Evolutionary conservation across 2,888 invertebrate species (phyloP), one percentile per base, ranked within the genome.

Genomic region (Cordylochernes scorpioides): DNA sequence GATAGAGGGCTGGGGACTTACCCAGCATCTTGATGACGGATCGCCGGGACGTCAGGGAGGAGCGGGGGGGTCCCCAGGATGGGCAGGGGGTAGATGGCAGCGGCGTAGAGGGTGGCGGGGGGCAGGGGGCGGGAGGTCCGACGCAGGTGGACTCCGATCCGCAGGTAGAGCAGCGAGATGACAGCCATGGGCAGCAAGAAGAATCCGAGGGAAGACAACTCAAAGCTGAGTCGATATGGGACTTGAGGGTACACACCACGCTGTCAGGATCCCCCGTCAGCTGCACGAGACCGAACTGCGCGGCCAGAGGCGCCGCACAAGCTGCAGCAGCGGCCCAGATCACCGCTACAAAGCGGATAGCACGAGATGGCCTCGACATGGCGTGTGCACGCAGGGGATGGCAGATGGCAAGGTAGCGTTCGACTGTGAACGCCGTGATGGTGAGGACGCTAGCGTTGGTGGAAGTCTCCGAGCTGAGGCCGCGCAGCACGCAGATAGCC

Each of bases 371-470:
- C 44, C 75, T 74, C 2, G 42, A 42, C 42, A 42, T 42, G 8
- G 42, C 41, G 22, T 42, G 42, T 4, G 42, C 42, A 46, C 68
- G 60, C 45, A 82, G 73, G 0, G 82, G 82, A 46, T 73, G 69
- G 46, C 77, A 77, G 43, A 78, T 77, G 30, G 77, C 77, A 24
- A 77, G 66, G 49, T 77, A 84, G 36, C 82, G 60, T 49, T 80
- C 80, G 19, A 72, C 64, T 0, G 80, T 80, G 51, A 80, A 82
- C 2, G 78, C 75, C 1, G 78, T 77, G 45, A 84, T 82, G 9
- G 59, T 60, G 19, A 61, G 44, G 2, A 84, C 77, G 0, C 78
- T 78, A 1, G 75, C 75, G 43, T 63, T 61, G 2, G 61, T 58
- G 15, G 63, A 62, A n/a, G 73, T 73, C 52, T 82, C 82, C 1